A percentile compares a stretch with the other conserved stretches of the same genome.
Conservation (phyloP, 2,888 invertebrate species). For the Drosophila anceps region DNA sequence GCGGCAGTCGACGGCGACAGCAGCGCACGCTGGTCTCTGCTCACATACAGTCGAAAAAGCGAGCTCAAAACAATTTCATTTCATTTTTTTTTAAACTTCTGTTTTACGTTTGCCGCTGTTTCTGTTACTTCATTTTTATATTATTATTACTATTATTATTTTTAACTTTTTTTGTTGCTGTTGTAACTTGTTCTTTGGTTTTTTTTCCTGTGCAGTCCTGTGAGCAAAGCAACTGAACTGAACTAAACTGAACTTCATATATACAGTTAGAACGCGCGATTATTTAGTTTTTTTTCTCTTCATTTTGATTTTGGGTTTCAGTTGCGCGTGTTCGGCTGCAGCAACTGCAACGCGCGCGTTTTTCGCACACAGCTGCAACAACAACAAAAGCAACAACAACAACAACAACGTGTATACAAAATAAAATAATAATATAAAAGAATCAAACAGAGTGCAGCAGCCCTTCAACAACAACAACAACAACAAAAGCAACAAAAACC, state of each 20-base stretch:
- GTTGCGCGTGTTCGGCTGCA: conserved; percentile 60
- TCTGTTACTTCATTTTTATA: conserved; percentile 8
- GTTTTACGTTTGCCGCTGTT: conserved; percentile 37
- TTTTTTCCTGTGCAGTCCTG: not conserved
- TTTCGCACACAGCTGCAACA: conserved; percentile 42
- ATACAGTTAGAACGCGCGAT: conserved; percentile 30
- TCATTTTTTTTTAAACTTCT: conserved; percentile 35
- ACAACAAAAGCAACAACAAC: conserved; percentile 17
- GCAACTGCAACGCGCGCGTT: conserved; percentile 55
- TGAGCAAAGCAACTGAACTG: not conserved
- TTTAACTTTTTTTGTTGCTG: conserved; percentile 9
- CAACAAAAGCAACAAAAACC: conserved; percentile 23
- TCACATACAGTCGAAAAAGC: conserved; percentile 60
- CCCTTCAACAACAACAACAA: conserved; percentile 31
- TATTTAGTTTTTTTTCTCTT: conserved; percentile 22
- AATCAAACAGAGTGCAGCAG: conserved; percentile 42
- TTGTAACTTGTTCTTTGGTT: conserved; percentile 9
- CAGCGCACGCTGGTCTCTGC: conserved; percentile 64
- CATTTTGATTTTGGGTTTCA: conserved; percentile 39
- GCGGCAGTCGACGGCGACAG: conserved; percentile 71
- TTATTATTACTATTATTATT: conserved; percentile 15
- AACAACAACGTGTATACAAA: conserved; percentile 14
- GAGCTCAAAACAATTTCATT: conserved; percentile 49
- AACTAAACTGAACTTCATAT: no score
- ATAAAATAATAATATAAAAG: conserved; percentile 19